phyloP scores from a whole-genome alignment of 2,113 vertebrate genomes.

The Bucco capensis region DNA sequence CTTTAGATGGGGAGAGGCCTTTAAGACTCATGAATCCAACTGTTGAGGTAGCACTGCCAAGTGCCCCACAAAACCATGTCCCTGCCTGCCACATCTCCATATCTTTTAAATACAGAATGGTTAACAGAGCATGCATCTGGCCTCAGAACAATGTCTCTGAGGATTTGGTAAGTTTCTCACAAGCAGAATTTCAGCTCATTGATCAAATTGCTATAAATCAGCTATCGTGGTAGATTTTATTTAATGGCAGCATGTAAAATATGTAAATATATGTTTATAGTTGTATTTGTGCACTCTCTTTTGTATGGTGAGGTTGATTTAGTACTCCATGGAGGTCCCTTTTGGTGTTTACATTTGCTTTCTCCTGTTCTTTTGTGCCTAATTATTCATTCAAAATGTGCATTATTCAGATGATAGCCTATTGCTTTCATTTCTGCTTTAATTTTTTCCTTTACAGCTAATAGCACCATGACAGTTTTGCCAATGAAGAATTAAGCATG shows the following conservation, averaged over 20 bases:
- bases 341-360: conserved; percentile 17
- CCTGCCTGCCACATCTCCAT: neutral
- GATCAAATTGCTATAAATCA: neutral
- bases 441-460: neutral
- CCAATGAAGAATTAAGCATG: neutral
- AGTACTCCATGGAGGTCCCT: neutral
- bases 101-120: neutral
- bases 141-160: neutral
- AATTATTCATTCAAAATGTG: conserved; percentile 19
- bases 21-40: neutral
- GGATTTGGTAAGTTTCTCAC: neutral
- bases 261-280: neutral
- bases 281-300: neutral
- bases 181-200: neutral
- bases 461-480: neutral
- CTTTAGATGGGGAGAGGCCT: neutral
- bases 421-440: conserved; percentile 27
- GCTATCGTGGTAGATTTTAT: neutral
- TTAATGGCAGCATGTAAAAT: neutral
- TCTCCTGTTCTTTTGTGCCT: neutral
- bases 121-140: neutral
- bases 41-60: neutral
- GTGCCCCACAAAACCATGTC: neutral
- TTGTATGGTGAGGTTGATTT: neutral
- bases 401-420: conserved; percentile 3